Evolutionary conservation across 2,797 vertebrate species (phyloP), one percentile per base, ranked within the genome.

Genomic region (Lacerta viridis): DNA sequence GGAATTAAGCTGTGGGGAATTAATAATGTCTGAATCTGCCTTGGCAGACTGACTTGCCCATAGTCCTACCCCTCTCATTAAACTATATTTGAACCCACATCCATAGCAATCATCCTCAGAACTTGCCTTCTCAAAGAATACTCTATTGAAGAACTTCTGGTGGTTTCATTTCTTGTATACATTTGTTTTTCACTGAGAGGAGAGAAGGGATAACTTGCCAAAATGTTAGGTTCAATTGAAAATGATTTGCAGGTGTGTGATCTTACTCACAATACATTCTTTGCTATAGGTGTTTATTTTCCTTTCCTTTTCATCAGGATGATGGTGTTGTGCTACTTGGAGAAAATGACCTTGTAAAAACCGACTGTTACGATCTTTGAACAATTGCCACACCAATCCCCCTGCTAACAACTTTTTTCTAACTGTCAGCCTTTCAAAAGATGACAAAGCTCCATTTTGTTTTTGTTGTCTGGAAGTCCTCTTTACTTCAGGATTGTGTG

Each of bases 301-400:
- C 75, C 20, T 76, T 82, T 18, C 17, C 33, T 74, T 76, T 43
- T 23, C 25, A 85, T 29, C 72, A 23, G 2, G 66, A n/a, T 15
- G 33, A 27, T 27, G 39, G 20, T 8, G 8, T 33, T 9, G 5
- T 36, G 2, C 10, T 64, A 61, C 68, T 72, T 2, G 23, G 23
- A 66, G 39, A 74, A 81, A 72, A 39, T 76, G 17, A 68, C 43
- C 59, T 83, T 88, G 59, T 41, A 74, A 87, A 81, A 74, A 72
- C 46, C 17, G 17, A 33, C 46, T 41, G 39, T 17, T 72, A 55
- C 10, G 33, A 33, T 61, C 20, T 83, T 69, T 88, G n/a, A 81
- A 74, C 39, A 75, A 43, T 7, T 75, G 27, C 27, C 23, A 29
- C 5, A 43, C 59, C 84, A 41, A 83, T 46, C 23, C 76, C 25